Evolutionary conservation across 2,113 vertebrate species (phyloP), one percentile per base, ranked within the genome.

Genomic region (Protomyctophum bolini): DNA sequence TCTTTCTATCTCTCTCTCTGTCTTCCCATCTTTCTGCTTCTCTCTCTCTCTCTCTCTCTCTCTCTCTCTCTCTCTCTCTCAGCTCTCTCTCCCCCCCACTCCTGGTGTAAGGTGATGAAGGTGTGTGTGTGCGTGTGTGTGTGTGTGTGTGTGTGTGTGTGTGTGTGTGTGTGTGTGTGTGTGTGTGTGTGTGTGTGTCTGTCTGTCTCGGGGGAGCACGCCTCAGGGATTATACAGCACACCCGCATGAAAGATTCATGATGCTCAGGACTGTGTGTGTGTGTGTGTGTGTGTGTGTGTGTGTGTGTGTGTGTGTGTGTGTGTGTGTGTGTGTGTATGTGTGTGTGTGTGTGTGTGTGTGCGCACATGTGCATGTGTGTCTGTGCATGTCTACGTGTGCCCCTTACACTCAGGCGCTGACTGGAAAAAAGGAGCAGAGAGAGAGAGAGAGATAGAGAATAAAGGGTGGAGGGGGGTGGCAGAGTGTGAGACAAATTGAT

Each of bases 191-290:
- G 15, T 58, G 56, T 58, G 56, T 15, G 57, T 29, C 9, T n/a
- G 56, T n/a, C 77, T 76, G 85, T 83, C 83, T 86, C 79, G 4
- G n/a, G 68, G 79, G 83, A 92, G 87, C 89, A 91, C 86, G 91
- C 92, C 91, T 92, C 81, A 89, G 92, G 92, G 92, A 93, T 93
- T 93, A 93, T 88, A 90, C 86, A 88, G 88, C 86, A 81, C 61
- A 77, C 83, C 88, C 71, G 68, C 90, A 93, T 93, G 92, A 93
- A 93, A 93, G 91, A 92, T 93, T 93, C 92, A 93, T 93, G 91
- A 92, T 87, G 88, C 83, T 86, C 60, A n/a, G 49, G 63, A 76
- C 68, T 73, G 82, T 71, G 80, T 76, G 76, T 76, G 73, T 66
- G 58, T 66, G 49, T 78, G 65, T 57, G 58, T 66, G 48, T 51